Evolutionary conservation across 2,888 invertebrate genomes (phyloP).

Genomic region (Tachina grossa): DNA sequence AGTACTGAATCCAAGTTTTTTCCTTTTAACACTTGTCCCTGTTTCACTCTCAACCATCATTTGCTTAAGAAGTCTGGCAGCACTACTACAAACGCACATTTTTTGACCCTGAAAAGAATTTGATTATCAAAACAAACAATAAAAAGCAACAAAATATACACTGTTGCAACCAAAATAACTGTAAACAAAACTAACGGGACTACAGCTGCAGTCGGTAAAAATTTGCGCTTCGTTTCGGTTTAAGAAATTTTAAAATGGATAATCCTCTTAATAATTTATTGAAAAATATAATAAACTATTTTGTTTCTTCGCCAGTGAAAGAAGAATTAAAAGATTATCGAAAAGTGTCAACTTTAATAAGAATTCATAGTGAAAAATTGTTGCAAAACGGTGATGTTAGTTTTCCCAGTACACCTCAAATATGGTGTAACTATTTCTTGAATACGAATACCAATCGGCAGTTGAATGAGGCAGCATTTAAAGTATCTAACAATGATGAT

Average conservation of each 20-base stretch:
- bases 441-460: constrained; percentile 7
- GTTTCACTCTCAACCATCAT: too few relatives aligned
- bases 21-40: too few relatives aligned
- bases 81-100: too few relatives aligned
- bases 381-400: constrained; percentile 86
- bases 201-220: background rate
- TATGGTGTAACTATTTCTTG: constrained; percentile 84
- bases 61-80: too few relatives aligned
- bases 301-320: constrained; percentile 15
- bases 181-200: constrained; percentile 7
- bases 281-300: constrained; percentile 51
- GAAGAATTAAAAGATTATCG: constrained; percentile 11
- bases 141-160: background rate
- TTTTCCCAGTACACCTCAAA: constrained; percentile 85
- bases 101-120: too few relatives aligned
- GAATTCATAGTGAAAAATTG: constrained; percentile 85
- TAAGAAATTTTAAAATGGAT: constrained; percentile 56
- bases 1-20: too few relatives aligned
- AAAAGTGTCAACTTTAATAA: constrained; percentile 81
- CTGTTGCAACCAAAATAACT: constrained; percentile 20
- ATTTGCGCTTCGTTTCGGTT: background rate
- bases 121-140: background rate
- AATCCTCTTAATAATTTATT: constrained; percentile 62
- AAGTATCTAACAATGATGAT: constrained; percentile 54
- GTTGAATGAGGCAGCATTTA: constrained; percentile 66